Percentiles rank a stretch among this genome's conserved stretches.
phyloP scores from a whole-genome alignment of 92 coral and sea anemone genomes.

The Paramuricea clavata region DNA sequence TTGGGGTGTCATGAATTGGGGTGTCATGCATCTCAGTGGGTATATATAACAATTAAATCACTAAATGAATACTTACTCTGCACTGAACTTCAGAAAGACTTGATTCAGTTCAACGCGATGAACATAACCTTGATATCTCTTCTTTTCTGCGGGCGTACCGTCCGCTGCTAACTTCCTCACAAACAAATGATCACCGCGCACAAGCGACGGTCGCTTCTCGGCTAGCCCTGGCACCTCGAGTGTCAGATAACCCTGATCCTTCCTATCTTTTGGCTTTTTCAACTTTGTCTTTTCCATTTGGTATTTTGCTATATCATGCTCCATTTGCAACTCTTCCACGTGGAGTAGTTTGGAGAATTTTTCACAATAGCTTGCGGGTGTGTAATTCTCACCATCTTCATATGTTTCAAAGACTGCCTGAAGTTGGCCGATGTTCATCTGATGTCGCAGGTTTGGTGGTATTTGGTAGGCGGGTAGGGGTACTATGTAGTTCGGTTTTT shows the following conservation, averaged over 20 bases:
- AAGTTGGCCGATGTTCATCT: slow-evolving; percentile 79
- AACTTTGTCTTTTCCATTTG: slow-evolving; percentile 72
- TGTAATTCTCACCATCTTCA: slow-evolving; percentile 32
- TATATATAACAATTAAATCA: too few relatives aligned
- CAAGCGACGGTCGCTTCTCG: slow-evolving; percentile 84
- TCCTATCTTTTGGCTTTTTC: not conserved
- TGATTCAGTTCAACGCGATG: slow-evolving; percentile 74
- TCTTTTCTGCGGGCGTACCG: slow-evolving; percentile 57
- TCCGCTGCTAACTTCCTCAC: slow-evolving; percentile 65
- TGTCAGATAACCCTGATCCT: not conserved
- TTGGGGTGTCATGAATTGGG: too few relatives aligned
- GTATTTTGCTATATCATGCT: slow-evolving; percentile 81
- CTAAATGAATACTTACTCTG: slow-evolving; percentile 49
- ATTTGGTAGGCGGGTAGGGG: slow-evolving; percentile 58
- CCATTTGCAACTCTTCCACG: slow-evolving; percentile 89
- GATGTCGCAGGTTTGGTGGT: slow-evolving; percentile 68
- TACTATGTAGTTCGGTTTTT: slow-evolving; percentile 51
- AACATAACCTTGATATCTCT: slow-evolving; percentile 82
- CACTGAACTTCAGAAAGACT: slow-evolving; percentile 72
- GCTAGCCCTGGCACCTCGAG: slow-evolving; percentile 87
- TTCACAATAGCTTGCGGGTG: slow-evolving; percentile 54
- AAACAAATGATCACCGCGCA: slow-evolving; percentile 79
- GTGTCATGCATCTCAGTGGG: too few relatives aligned
- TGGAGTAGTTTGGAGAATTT: slow-evolving; percentile 80
- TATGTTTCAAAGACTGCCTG: slow-evolving; percentile 57